Conservation (phyloP, 2,113 vertebrate species). For the Syrmaticus mikado region DNA sequence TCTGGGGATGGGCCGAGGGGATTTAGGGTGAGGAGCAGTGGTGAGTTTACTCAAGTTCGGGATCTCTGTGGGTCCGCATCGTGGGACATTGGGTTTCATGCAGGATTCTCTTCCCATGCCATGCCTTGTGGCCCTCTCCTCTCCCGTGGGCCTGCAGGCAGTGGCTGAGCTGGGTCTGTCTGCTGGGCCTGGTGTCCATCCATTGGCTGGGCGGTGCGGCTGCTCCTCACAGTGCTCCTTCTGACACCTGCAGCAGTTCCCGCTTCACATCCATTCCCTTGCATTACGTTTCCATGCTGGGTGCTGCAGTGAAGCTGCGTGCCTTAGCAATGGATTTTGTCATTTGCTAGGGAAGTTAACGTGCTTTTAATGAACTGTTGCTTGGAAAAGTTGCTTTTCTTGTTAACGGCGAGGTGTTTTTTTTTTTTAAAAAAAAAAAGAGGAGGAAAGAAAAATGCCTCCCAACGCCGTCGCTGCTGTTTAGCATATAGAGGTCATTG, state of each 20-base stretch:
- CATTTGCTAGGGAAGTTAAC: too few relatives aligned
- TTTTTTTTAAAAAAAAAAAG: background rate
- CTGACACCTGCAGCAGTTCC: fast-evolving
- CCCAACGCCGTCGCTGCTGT: background rate
- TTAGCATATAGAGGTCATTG: background rate
- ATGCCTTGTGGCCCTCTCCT: too few relatives aligned
- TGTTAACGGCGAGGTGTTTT: background rate
- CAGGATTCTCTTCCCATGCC: background rate
- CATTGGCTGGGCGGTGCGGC: too few relatives aligned
- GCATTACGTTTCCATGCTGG: fast-evolving
- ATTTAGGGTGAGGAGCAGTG: background rate
- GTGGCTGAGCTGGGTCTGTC: background rate
- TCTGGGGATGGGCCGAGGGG: background rate
- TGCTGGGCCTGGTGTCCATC: too few relatives aligned
- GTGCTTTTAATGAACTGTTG: background rate
- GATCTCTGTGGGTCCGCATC: background rate
- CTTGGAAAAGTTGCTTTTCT: background rate
- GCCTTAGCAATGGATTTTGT: fast-evolving
- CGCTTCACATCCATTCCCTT: fast-evolving
- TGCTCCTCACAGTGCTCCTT: too few relatives aligned
- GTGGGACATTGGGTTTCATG: background rate
- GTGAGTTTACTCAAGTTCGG: background rate
- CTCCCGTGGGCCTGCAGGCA: too few relatives aligned
- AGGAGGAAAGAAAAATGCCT: background rate
- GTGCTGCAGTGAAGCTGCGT: fast-evolving